These are phyloP conservation scores for Litoditis marina DNA, from an alignment of 2,888 invertebrate species.

Conservation along the genomic window DNA sequence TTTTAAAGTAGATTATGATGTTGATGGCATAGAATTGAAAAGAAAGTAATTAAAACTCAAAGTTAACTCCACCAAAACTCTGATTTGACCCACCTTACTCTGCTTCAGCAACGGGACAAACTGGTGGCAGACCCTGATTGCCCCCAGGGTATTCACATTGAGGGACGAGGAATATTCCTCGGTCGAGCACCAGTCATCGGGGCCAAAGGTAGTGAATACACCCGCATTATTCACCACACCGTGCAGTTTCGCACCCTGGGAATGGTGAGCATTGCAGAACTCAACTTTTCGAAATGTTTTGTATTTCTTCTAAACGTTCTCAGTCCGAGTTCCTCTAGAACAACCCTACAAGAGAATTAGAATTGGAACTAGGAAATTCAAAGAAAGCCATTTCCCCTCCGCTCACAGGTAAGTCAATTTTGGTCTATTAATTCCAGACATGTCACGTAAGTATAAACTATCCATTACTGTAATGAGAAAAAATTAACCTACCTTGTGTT, in stretches of 20 bases:
- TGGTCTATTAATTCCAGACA: neutral
- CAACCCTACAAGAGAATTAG: too few species aligned
- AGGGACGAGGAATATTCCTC: slow-evolving; percentile 73
- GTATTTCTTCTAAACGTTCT: too few species aligned
- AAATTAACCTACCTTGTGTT: slow-evolving; percentile 63
- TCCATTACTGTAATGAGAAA: slow-evolving; percentile 65
- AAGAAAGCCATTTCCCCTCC: too few species aligned
- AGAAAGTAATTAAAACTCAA: too few species aligned
- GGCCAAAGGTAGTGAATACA: slow-evolving; percentile 78
- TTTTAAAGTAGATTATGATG: too few species aligned
- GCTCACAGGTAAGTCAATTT: too few species aligned
- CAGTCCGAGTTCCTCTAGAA: too few species aligned
- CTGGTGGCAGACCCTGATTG: slow-evolving; percentile 51
- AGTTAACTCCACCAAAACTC: neutral
- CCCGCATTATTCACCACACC: slow-evolving; percentile 87
- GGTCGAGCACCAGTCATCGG: slow-evolving; percentile 84
- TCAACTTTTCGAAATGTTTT: too few species aligned
- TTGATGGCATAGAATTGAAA: too few species aligned
- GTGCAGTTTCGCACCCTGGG: slow-evolving; percentile 86
- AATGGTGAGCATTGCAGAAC: neutral
- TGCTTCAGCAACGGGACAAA: slow-evolving; percentile 54
- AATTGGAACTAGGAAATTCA: too few species aligned
- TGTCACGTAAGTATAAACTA: neutral
- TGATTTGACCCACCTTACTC: slow-evolving; percentile 26
- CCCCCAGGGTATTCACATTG: slow-evolving; percentile 77